Evolutionary conservation across 1,140 invertebrate genomes (phyloP).

Genomic region (Drosophila sechellia): DNA sequence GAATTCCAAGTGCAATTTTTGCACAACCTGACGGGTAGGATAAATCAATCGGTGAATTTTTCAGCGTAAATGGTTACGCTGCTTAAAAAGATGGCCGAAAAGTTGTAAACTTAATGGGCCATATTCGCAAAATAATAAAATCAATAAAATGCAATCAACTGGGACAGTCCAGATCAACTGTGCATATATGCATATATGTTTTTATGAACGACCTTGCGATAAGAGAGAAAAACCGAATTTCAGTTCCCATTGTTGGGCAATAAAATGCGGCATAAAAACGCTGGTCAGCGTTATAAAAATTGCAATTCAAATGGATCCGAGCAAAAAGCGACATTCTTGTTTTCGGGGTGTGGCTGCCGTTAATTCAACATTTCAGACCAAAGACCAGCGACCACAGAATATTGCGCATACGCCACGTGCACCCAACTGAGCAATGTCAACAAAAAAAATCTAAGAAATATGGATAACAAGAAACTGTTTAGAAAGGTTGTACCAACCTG

Average conservation of each 20-base stretch:
- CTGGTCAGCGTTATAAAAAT: constrained; percentile 39
- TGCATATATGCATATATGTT: background rate
- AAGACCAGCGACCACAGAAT: constrained; percentile 20
- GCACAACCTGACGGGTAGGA: background rate
- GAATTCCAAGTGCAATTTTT: background rate
- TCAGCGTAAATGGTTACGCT: background rate
- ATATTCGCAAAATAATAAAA: constrained; percentile 27
- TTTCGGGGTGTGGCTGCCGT: constrained; percentile 37
- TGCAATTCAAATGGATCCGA: constrained; percentile 45
- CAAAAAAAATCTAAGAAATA: background rate
- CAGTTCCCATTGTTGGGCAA: constrained; percentile 28
- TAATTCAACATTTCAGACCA: constrained; percentile 17
- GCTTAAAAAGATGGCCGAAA: constrained; percentile 15
- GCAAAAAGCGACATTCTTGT: constrained; percentile 36
- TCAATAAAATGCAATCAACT: constrained; percentile 36
- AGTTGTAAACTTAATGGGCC: constrained; percentile 13
- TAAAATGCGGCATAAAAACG: constrained; percentile 41
- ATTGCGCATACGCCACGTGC: constrained; percentile 49
- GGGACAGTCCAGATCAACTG: constrained; percentile 1
- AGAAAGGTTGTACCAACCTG: constrained; percentile 31
- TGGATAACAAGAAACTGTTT: constrained; percentile 16
- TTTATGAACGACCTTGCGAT: constrained; percentile 37
- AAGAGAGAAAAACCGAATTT: constrained; percentile 8
- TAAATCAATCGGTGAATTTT: background rate
- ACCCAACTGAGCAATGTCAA: constrained; percentile 30